Evolutionary conservation across 2,888 invertebrate genomes (phyloP).

Genomic region (Tipula helvola): DNA sequence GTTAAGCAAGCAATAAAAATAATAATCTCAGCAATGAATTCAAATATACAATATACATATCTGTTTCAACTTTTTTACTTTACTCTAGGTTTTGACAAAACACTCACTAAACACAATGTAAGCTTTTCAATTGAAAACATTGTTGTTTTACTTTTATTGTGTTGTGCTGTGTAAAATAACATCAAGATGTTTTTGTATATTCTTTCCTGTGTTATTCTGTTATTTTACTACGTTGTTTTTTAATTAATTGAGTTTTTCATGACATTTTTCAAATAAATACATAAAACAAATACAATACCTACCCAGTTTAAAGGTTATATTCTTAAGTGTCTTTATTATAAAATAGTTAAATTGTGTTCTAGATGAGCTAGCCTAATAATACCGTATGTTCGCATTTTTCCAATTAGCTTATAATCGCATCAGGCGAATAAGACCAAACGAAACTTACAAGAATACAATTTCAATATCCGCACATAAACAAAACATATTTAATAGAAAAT

Average conservation of each 20-base stretch:
- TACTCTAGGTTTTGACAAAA: not conserved
- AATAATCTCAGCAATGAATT: not conserved
- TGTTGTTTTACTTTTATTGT: not conserved
- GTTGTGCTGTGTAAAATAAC: not conserved
- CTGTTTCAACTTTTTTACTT: not conserved
- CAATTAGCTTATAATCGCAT: not conserved
- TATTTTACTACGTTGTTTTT: not conserved
- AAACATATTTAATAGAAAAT: not conserved
- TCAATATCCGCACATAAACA: not conserved
- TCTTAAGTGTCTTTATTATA: no score
- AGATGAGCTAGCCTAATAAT: not conserved
- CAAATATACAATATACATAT: not conserved
- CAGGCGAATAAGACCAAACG: not conserved
- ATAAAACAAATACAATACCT: not conserved
- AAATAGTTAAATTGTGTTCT: not conserved
- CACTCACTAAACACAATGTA: not conserved
- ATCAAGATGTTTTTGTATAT: not conserved
- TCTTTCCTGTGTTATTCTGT: not conserved
- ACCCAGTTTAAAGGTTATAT: not conserved
- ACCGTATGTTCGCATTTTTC: no score
- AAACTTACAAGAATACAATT: not conserved
- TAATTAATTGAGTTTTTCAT: not conserved
- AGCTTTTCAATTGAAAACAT: not conserved
- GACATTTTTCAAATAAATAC: not conserved
- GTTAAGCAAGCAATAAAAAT: conserved; percentile 4